Percentiles rank a stretch among this genome's conserved stretches.
Conservation (phyloP, 2,113 vertebrate species). For the Casuarius casuarius region DNA sequence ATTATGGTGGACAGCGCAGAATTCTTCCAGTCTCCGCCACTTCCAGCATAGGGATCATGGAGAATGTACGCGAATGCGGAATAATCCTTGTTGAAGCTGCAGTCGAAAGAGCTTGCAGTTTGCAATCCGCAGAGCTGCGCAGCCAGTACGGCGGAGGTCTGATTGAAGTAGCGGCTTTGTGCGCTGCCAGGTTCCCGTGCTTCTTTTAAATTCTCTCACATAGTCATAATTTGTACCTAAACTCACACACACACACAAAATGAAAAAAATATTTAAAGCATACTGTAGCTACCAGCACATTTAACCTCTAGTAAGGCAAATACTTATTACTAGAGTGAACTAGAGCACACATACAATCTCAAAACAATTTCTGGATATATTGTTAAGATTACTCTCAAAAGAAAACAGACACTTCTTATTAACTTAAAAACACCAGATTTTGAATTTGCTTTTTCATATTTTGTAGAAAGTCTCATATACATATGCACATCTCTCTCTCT, state of each 20-base stretch:
- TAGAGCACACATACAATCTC: not conserved
- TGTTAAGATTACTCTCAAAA: rapidly evolving
- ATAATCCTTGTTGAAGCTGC: slow-evolving; percentile 93
- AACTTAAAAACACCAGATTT: not conserved
- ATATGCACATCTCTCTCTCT: too few relatives aligned
- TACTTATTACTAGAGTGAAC: rapidly evolving
- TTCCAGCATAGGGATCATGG: slow-evolving; percentile 52
- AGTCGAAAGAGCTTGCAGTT: slow-evolving; percentile 98
- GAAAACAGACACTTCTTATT: not conserved
- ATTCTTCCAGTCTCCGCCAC: slow-evolving; percentile 34
- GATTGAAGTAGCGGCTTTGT: slow-evolving; percentile 88
- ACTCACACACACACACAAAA: not conserved
- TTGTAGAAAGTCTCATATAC: rapidly evolving
- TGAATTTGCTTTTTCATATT: rapidly evolving
- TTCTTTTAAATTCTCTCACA: slow-evolving; percentile 94
- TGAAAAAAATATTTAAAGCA: not conserved
- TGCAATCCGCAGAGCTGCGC: slow-evolving; percentile 90
- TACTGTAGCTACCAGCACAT: rapidly evolving
- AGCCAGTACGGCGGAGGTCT: slow-evolving; percentile 91
- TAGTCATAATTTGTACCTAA: slow-evolving; percentile 95
- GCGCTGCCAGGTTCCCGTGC: slow-evolving; percentile 94
- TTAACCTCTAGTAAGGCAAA: not conserved
- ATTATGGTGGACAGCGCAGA: slow-evolving; percentile 37
- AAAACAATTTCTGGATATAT: rapidly evolving
- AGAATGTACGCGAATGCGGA: slow-evolving; percentile 86